Percentiles rank a stretch among this genome's conserved stretches.
These are phyloP conservation scores for Ornithorhynchus anatinus DNA, from an alignment of 2,113 vertebrate species.

Conservation along the genomic window DNA sequence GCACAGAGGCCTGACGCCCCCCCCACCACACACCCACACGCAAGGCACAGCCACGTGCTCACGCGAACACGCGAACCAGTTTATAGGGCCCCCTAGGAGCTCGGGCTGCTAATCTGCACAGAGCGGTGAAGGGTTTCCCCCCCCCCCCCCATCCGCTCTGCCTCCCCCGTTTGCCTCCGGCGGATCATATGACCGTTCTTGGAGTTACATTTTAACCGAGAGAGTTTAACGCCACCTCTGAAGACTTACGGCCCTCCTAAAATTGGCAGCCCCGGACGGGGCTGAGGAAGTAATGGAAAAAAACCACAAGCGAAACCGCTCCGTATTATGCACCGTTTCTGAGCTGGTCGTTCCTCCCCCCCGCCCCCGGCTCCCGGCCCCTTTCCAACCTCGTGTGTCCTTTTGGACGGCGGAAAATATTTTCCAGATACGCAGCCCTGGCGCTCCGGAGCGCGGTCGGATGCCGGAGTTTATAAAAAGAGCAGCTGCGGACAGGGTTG, in stretches of 20 bases:
- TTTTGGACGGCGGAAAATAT: conserved; percentile 79
- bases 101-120: not conserved
- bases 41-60: no score
- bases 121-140: not conserved
- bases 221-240: conserved; percentile 73
- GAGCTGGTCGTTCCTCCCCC: conserved; percentile 42
- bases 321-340: conserved; percentile 68
- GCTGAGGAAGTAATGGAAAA: conserved; percentile 73
- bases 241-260: conserved; percentile 77
- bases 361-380: not conserved
- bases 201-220: conserved; percentile 76
- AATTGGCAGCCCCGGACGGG: conserved; percentile 76
- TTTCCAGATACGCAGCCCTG: conserved; percentile 81
- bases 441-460: conserved; percentile 64
- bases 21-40: no score
- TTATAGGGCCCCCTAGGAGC: not conserved
- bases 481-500: conserved; percentile 81
- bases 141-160: conserved; percentile 32
- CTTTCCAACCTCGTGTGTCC: conserved; percentile 72
- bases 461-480: conserved; percentile 77
- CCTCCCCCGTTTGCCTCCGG: conserved; percentile 53
- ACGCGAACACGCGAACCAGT: no score
- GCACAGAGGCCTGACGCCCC: no score
- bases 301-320: conserved; percentile 68
- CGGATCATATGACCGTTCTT: conserved; percentile 70